phyloP scores from a whole-genome alignment of 2,797 vertebrate species.

The Malurus leucopterus region DNA sequence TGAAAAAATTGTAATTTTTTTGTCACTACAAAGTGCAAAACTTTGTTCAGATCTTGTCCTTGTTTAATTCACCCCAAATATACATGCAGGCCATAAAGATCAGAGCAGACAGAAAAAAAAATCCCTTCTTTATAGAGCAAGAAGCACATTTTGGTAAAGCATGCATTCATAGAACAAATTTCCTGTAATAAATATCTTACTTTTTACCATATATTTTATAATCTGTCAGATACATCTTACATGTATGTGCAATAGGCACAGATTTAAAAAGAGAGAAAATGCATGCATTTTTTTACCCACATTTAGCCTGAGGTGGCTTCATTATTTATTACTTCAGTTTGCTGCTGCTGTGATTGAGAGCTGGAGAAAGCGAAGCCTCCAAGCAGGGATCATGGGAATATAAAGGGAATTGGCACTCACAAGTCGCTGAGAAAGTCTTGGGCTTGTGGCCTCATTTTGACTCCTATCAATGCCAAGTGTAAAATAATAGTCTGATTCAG shows the following conservation, averaged over 20 bases:
- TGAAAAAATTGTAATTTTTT: neutral
- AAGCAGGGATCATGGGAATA: conserved; percentile 1
- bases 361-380: neutral
- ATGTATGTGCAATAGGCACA: neutral
- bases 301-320: conserved; percentile 7
- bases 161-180: neutral
- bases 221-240: neutral
- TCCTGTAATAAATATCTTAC: neutral
- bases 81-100: neutral
- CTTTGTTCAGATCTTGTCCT: neutral
- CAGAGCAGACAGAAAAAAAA: neutral
- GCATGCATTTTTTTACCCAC: neutral
- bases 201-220: neutral
- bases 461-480: conserved; percentile 44
- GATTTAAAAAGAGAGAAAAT: conserved; percentile 22
- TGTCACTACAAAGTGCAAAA: neutral
- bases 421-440: conserved; percentile 7
- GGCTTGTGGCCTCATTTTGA: conserved; percentile 40
- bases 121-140: neutral
- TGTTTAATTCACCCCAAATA: neutral
- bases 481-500: conserved; percentile 55
- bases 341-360: conserved; percentile 1
- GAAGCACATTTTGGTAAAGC: neutral
- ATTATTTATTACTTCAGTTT: neutral
- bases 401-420: neutral